Evolutionary conservation across 2,888 invertebrate species (phyloP).

Genomic region (Spodoptera picta): DNA sequence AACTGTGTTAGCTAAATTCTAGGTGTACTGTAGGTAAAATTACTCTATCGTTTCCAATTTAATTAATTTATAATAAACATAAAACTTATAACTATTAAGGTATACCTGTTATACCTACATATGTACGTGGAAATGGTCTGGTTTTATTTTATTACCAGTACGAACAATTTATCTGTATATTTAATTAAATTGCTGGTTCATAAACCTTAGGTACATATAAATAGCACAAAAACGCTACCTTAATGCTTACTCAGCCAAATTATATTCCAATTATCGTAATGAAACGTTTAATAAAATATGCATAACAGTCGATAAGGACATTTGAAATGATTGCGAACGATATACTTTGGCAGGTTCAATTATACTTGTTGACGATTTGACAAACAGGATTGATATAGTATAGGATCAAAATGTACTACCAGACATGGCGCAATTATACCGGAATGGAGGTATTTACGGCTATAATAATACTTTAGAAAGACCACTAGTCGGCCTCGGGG

Average conservation of each 20-base stretch:
- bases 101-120: too few species aligned
- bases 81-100: not conserved
- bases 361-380: slow-evolving; percentile 29
- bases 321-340: slow-evolving; percentile 25
- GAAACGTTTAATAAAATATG: slow-evolving; percentile 28
- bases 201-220: slow-evolving; percentile 5
- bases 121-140: too few species aligned
- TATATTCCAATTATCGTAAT: slow-evolving; percentile 4
- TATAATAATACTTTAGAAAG: slow-evolving; percentile 63
- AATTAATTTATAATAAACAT: not conserved
- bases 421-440: slow-evolving; percentile 38
- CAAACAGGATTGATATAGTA: slow-evolving; percentile 29
- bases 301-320: slow-evolving; percentile 29
- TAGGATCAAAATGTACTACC: slow-evolving; percentile 8
- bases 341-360: slow-evolving; percentile 35
- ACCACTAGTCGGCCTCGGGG: slow-evolving; percentile 79
- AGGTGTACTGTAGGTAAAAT: too few species aligned
- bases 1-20: too few species aligned
- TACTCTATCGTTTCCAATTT: not conserved
- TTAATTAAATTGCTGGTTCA: slow-evolving; percentile 1
- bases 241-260: not conserved
- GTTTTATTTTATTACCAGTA: not conserved
- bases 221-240: not conserved
- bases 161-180: not conserved
- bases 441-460: slow-evolving; percentile 50